These are phyloP conservation scores for Anneissia japonica DNA, from an alignment of 35 echinoderm and acorn worm genomes.

Conservation along the genomic window DNA sequence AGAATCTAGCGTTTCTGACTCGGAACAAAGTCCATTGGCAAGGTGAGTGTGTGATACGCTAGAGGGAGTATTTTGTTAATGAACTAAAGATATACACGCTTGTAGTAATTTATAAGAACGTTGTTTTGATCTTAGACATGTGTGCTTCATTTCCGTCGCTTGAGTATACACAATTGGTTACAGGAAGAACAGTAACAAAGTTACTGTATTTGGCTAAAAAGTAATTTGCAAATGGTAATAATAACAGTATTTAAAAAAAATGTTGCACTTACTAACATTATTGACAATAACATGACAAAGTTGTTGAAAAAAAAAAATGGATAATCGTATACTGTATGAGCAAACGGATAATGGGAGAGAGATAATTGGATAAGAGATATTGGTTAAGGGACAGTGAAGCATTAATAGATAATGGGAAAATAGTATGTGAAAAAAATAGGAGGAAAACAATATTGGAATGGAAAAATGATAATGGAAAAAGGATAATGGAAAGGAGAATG, in stretches of 20 bases:
- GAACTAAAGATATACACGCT: not conserved
- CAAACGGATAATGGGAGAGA: not conserved
- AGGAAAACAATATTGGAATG: no score
- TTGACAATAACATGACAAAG: no score
- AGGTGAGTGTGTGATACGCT: not conserved
- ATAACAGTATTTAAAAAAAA: not conserved
- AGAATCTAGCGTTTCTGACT: no score
- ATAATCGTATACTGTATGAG: no score
- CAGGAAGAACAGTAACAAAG: not conserved
- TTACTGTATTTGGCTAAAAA: not conserved
- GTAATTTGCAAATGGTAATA: not conserved
- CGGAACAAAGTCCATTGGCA: no score
- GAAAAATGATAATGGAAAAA: no score
- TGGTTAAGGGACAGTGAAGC: not conserved
- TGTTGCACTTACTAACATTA: no score
- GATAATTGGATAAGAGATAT: not conserved
- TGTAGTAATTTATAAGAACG: not conserved
- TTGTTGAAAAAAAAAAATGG: no score
- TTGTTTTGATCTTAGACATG: not conserved
- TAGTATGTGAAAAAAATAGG: no score
- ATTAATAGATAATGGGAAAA: no score
- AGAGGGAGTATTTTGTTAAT: not conserved
- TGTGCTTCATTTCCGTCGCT: not conserved
- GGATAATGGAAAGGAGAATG: no score
- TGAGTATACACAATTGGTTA: not conserved